A percentile compares a stretch with the other conserved stretches of the same genome.
These are phyloP conservation scores for Ariolimax columbianus DNA, from an alignment of 2,888 invertebrate genomes.

Conservation along the genomic window DNA sequence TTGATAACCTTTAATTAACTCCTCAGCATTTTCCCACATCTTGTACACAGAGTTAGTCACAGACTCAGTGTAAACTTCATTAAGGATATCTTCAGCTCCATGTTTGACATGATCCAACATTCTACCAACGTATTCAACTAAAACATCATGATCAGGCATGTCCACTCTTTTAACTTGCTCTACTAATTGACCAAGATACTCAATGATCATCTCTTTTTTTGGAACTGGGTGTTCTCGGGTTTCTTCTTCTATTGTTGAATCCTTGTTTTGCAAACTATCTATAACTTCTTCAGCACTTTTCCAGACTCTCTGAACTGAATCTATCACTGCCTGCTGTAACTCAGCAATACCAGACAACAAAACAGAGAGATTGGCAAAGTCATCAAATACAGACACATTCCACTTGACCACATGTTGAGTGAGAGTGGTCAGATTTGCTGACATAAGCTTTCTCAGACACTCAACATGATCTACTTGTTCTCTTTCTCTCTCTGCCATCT, in stretches of 20 bases:
- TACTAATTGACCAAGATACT: background rate
- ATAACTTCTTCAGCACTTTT: conserved; percentile 42
- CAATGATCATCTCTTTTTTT: conserved; percentile 10
- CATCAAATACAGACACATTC: conserved; percentile 50
- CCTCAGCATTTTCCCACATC: conserved; percentile 22
- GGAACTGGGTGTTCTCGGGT: background rate
- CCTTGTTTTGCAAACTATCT: conserved; percentile 30
- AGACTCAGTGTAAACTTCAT: conserved; percentile 7
- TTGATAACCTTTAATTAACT: background rate
- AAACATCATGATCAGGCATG: conserved; percentile 33
- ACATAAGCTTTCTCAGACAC: conserved; percentile 40
- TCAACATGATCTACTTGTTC: conserved; percentile 37
- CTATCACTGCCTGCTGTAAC: conserved; percentile 50
- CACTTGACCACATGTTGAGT: conserved; percentile 40
- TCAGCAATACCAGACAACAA: conserved; percentile 52
- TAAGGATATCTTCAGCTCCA: conserved; percentile 19
- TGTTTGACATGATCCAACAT: conserved; percentile 27
- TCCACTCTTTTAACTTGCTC: conserved; percentile 6
- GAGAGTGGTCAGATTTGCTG: conserved; percentile 44
- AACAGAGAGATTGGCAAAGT: conserved; percentile 50
- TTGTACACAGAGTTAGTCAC: conserved; percentile 11
- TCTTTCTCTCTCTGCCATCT: conserved; percentile 37
- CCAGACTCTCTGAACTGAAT: conserved; percentile 51
- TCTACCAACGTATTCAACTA: conserved; percentile 12
- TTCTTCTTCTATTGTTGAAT: background rate